These are phyloP conservation scores for Hofmannophila pseudospretella DNA, from an alignment of 2,888 invertebrate species.

Conservation along the genomic window DNA sequence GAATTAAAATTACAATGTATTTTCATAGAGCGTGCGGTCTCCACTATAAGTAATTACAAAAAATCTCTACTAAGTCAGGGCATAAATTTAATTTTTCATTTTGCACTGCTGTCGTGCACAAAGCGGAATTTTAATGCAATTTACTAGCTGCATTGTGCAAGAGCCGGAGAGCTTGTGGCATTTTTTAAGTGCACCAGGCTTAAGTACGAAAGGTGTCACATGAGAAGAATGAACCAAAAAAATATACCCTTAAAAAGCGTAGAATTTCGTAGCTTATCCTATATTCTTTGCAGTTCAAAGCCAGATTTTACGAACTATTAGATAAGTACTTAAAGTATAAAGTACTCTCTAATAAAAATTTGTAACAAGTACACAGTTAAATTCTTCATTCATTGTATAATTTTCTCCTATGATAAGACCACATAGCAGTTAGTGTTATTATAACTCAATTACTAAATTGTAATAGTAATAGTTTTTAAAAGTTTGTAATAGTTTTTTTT, in stretches of 20 bases:
- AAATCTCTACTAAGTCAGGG: constrained; percentile 8
- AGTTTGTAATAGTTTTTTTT: too few relatives aligned
- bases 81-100: constrained; percentile 40
- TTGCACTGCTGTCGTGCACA: constrained; percentile 31
- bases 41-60: constrained; percentile 8
- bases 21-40: neutral
- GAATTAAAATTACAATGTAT: neutral
- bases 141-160: constrained; percentile 39
- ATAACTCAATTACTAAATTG: too few relatives aligned
- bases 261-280: neutral
- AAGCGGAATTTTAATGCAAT: constrained; percentile 61
- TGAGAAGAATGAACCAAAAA: constrained; percentile 27
- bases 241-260: neutral
- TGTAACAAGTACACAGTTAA: too few relatives aligned
- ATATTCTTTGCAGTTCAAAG: too few relatives aligned
- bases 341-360: too few relatives aligned
- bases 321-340: too few relatives aligned
- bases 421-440: too few relatives aligned
- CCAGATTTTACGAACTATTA: too few relatives aligned
- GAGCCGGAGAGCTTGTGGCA: constrained; percentile 19
- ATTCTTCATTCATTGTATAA: too few relatives aligned
- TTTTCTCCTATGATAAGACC: too few relatives aligned
- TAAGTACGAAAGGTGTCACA: constrained; percentile 33
- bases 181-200: constrained; percentile 34
- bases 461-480: too few relatives aligned